These are phyloP conservation scores for Microplitis mediator DNA, from an alignment of 1,140 invertebrate species.

Conservation along the genomic window DNA sequence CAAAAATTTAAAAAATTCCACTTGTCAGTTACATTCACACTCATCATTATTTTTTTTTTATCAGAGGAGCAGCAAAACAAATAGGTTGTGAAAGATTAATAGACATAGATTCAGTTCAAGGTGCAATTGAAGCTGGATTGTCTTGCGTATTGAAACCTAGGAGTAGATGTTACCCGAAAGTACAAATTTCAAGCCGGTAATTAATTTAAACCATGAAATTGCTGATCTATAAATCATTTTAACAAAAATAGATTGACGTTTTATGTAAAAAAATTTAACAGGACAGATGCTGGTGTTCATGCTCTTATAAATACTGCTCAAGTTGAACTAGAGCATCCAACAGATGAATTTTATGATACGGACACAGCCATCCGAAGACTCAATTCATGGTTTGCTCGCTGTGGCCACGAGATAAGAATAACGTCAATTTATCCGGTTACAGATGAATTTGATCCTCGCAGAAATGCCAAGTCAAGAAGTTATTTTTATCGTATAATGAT, in stretches of 20 bases:
- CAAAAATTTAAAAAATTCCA: no score
- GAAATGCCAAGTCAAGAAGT: slow-evolving; percentile 65
- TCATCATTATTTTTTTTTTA: slow-evolving; percentile 17
- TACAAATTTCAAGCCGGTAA: slow-evolving; percentile 72
- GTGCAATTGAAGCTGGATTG: slow-evolving; percentile 68
- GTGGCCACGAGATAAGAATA: slow-evolving; percentile 60
- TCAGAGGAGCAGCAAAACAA: slow-evolving; percentile 65
- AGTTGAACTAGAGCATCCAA: slow-evolving; percentile 65
- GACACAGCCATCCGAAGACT: slow-evolving; percentile 55
- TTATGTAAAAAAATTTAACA: slow-evolving; percentile 49
- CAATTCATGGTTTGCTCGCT: slow-evolving; percentile 67
- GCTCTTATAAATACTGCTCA: slow-evolving; percentile 70
- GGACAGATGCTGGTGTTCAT: slow-evolving; percentile 77
- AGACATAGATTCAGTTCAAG: slow-evolving; percentile 69
- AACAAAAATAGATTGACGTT: background rate
- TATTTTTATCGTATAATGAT: slow-evolving; percentile 72
- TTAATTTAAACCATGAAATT: slow-evolving; percentile 9
- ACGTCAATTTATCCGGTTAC: slow-evolving; percentile 64
- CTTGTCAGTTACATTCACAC: no score
- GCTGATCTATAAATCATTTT: background rate
- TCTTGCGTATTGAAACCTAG: slow-evolving; percentile 49
- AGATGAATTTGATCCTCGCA: slow-evolving; percentile 67
- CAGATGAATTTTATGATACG: slow-evolving; percentile 60
- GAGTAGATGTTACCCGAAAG: slow-evolving; percentile 36
- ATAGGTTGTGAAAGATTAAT: slow-evolving; percentile 43